Evolutionary conservation across 2,888 invertebrate species (phyloP), one percentile per base, ranked within the genome.

Genomic region (Vesta saturnalis): DNA sequence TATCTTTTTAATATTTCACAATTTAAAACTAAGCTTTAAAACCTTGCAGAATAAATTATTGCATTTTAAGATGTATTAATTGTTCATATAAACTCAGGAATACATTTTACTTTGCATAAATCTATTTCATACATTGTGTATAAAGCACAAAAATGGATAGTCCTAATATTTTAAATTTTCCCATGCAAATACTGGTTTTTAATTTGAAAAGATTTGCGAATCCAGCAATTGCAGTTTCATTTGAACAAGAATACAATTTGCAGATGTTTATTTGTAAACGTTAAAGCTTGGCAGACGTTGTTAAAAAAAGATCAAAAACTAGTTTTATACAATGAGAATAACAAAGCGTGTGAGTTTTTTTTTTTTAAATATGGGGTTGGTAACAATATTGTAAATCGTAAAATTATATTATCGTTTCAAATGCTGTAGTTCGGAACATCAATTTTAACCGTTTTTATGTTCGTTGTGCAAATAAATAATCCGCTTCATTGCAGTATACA

Each of bases 131-230:
- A n/a, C n/a, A n/a, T n/a, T n/a, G n/a, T n/a, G n/a, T n/a, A n/a
- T n/a, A n/a, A n/a, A n/a, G n/a, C n/a, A n/a, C n/a, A n/a, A n/a
- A n/a, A n/a, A n/a, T n/a, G n/a, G n/a, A n/a, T n/a, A n/a, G n/a
- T n/a, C n/a, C n/a, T n/a, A n/a, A n/a, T n/a, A n/a, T n/a, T n/a
- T n/a, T n/a, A n/a, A n/a, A n/a, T n/a, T n/a, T 39, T 39, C 39
- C 8, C 39, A 39, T 39, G 39, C 39, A 39, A 23, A 23, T 5
- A 39, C 39, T 39, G 39, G 39, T 39, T 39, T 39, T n/a, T n/a
- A 39, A n/a, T 39, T 39, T 39, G 39, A 39, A 39, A 39, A 39
- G 39, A 39, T 39, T 39, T n/a, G 39, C 39, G n/a, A 39, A 39
- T 8, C 23, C 8, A 3, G 23, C 8, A 23, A 23, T 23, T 39